phyloP scores from a whole-genome alignment of 2,113 vertebrate species.

The Penelope pileata region DNA sequence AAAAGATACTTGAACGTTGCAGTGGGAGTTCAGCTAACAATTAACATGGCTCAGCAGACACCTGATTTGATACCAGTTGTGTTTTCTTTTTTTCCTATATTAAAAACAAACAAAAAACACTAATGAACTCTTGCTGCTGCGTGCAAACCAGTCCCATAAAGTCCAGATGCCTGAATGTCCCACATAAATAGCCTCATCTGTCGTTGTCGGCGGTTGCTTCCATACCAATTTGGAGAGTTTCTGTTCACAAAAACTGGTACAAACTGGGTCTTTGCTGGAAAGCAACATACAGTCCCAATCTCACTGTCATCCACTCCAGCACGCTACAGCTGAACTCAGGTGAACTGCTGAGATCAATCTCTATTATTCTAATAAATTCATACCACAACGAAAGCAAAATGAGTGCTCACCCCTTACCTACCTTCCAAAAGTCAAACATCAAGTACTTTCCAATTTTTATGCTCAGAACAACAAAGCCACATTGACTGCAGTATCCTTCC shows the following conservation, averaged over 20 bases:
- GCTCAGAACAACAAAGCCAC: background rate
- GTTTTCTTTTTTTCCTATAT: background rate
- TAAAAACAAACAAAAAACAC: background rate
- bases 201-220: background rate
- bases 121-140: background rate
- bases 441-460: background rate
- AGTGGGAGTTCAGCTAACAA: background rate
- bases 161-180: background rate
- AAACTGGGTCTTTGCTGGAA: background rate
- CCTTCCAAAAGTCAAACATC: background rate
- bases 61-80: background rate
- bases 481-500: background rate
- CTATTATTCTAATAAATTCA: background rate
- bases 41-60: background rate
- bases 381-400: background rate
- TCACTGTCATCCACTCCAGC: background rate
- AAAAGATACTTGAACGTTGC: constrained; percentile 11
- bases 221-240: background rate
- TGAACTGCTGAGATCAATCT: background rate
- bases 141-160: background rate
- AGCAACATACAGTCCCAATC: background rate
- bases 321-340: background rate
- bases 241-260: background rate
- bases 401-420: background rate
- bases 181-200: background rate